Conservation (phyloP, 2,888 invertebrate genomes). For the Notocelia uddmanniana region DNA sequence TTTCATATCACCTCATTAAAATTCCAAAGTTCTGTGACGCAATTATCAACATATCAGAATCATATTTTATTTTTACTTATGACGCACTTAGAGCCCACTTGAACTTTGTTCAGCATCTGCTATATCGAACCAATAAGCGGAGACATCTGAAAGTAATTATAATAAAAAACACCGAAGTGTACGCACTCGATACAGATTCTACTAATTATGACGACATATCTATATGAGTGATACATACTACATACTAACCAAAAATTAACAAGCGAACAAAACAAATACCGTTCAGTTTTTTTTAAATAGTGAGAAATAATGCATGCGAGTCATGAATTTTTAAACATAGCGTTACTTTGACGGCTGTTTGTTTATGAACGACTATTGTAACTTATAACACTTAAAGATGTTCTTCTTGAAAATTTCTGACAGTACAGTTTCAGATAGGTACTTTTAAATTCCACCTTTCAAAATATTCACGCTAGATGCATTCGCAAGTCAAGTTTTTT, state of each 20-base stretch:
- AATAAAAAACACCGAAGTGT: conserved; percentile 29
- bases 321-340: not conserved
- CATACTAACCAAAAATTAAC: not conserved
- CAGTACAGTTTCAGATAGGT: not conserved
- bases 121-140: conserved; percentile 31
- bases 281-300: not conserved
- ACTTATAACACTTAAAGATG: not conserved
- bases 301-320: not conserved
- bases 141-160: conserved; percentile 40
- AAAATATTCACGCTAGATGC: not conserved
- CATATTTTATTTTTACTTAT: conserved; percentile 39
- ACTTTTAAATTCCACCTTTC: no score
- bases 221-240: conserved; percentile 1
- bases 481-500: not conserved
- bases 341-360: not conserved
- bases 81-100: conserved; percentile 43
- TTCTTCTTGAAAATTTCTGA: not conserved
- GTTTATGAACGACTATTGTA: not conserved
- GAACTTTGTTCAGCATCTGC: conserved; percentile 37
- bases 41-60: conserved; percentile 42
- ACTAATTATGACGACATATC: conserved; percentile 8
- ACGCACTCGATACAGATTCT: conserved; percentile 12
- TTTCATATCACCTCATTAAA: conserved; percentile 13
- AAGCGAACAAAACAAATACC: not conserved
- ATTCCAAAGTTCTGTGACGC: conserved; percentile 12